These are phyloP conservation scores for Torymus tubicola DNA, from an alignment of 2,888 invertebrate species.

Conservation along the genomic window DNA sequence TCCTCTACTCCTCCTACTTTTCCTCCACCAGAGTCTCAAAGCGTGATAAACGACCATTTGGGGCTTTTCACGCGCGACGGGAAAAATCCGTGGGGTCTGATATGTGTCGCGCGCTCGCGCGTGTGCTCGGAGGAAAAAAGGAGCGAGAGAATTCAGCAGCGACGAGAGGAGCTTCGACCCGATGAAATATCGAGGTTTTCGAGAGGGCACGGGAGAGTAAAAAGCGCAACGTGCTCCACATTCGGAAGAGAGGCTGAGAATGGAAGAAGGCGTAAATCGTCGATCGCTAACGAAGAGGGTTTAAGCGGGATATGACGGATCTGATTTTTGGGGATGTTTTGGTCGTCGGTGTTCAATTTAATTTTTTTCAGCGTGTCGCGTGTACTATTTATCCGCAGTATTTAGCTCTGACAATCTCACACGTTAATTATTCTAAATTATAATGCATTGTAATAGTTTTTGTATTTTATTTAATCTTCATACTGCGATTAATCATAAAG, in stretches of 20 bases:
- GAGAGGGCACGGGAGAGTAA: constrained; percentile 55
- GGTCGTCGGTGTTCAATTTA: no score
- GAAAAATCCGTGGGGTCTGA: constrained; percentile 30
- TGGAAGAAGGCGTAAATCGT: constrained; percentile 9
- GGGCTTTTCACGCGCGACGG: constrained; percentile 13
- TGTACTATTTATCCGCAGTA: no score
- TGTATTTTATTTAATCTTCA: no score
- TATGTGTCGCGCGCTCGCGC: neutral
- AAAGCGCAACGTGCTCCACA: constrained; percentile 53
- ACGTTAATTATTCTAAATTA: no score
- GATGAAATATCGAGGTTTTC: constrained; percentile 50
- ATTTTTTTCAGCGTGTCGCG: no score
- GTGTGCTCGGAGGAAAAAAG: neutral
- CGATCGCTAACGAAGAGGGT: neutral
- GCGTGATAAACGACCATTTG: constrained; percentile 32
- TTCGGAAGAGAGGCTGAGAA: neutral
- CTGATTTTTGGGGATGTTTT: no score
- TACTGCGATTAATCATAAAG: no score
- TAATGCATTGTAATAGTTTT: no score
- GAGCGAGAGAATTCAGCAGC: neutral
- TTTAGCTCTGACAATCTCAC: no score
- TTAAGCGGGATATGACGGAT: no score
- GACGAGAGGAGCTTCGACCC: constrained; percentile 61
- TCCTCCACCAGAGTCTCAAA: neutral
- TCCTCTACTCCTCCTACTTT: no score